Conservation (phyloP, 2,113 vertebrate species). For the Saimiri boliviensis region DNA sequence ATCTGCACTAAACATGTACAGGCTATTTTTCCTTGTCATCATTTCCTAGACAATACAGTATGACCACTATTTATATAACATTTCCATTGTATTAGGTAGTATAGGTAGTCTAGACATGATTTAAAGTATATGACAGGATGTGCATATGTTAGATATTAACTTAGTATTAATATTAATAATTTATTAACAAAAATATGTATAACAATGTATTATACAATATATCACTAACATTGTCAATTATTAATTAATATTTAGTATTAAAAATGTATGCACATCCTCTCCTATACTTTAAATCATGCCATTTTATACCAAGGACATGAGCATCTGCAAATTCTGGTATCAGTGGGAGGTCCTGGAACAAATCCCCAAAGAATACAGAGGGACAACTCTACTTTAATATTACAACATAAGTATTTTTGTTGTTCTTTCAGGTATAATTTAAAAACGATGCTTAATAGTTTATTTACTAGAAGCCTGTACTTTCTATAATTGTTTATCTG, state of each 20-base stretch:
- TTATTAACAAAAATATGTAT: neutral
- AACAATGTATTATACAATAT: neutral
- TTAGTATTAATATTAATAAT: neutral
- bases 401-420: neutral
- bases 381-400: neutral
- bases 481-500: neutral
- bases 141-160: neutral
- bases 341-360: neutral
- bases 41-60: neutral
- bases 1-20: neutral
- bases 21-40: neutral
- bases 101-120: neutral
- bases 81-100: neutral
- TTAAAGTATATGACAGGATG: neutral
- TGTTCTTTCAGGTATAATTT: slow-evolving; percentile 3
- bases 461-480: neutral
- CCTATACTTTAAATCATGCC: too few relatives aligned
- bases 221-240: neutral
- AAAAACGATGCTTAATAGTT: neutral
- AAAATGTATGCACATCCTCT: neutral
- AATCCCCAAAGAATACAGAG: neutral
- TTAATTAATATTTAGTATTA: neutral
- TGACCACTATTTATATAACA: neutral
- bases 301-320: neutral
- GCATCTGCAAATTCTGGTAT: neutral